Percentiles rank a stretch among this genome's conserved stretches.
These are phyloP conservation scores for Diplogasteroides magnus DNA, from an alignment of 1,140 invertebrate species.

Conservation along the genomic window DNA sequence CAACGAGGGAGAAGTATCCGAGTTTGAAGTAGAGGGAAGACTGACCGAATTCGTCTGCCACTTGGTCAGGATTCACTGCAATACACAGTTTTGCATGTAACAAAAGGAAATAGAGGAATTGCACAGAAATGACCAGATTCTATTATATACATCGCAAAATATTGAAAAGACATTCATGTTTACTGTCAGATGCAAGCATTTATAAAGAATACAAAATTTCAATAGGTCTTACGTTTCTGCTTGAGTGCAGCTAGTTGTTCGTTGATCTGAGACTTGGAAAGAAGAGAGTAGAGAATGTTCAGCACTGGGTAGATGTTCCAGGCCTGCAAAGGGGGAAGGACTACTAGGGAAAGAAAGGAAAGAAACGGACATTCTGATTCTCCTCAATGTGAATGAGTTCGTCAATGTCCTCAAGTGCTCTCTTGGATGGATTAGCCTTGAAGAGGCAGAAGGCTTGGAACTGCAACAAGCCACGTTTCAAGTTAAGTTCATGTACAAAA, in stretches of 20 bases:
- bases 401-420: slow-evolving; percentile 76
- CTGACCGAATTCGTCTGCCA: slow-evolving; percentile 91
- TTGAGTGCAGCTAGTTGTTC: slow-evolving; percentile 78
- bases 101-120: no score
- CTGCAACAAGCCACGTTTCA: slow-evolving; percentile 58
- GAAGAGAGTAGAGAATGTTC: slow-evolving; percentile 92
- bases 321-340: slow-evolving; percentile 59
- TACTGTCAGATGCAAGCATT: no score
- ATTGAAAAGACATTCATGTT: no score
- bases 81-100: no score
- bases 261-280: slow-evolving; percentile 98
- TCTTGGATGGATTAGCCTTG: slow-evolving; percentile 75
- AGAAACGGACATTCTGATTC: slow-evolving; percentile 68
- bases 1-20: slow-evolving; percentile 95
- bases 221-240: slow-evolving; percentile 56
- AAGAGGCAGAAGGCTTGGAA: slow-evolving; percentile 94
- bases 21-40: slow-evolving; percentile 97
- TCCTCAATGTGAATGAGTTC: slow-evolving; percentile 63
- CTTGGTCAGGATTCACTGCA: slow-evolving; percentile 81
- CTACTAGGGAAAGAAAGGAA: neutral
- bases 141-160: no score
- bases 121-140: no score
- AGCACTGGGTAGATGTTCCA: slow-evolving; percentile 98
- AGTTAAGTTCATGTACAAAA: neutral
- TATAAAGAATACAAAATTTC: slow-evolving; percentile 47